Evolutionary conservation across 2,797 vertebrate genomes (phyloP).

Genomic region (Acrossocheilus fasciatus): DNA sequence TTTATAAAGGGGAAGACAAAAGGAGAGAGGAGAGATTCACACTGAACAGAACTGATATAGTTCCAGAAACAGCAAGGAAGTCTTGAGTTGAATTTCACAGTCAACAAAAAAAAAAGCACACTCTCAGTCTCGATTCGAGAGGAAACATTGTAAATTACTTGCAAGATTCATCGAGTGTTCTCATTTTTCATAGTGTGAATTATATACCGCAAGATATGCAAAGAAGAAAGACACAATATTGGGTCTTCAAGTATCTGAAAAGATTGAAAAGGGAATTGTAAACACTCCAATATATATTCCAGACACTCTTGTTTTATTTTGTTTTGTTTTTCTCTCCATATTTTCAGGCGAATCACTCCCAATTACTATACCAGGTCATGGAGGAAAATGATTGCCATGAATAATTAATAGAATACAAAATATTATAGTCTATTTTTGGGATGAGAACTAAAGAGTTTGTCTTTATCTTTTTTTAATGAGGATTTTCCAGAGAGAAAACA

Average conservation of each 20-base stretch:
- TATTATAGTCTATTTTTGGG: neutral
- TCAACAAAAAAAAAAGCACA: constrained; percentile 13
- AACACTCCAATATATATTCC: constrained; percentile 18
- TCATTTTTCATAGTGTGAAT: constrained; percentile 19
- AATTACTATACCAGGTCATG: neutral
- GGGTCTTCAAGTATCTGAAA: constrained; percentile 23
- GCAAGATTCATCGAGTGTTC: neutral
- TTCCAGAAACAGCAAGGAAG: neutral
- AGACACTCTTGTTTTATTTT: neutral
- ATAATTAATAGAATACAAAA: constrained; percentile 10
- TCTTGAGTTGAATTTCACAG: constrained; percentile 17
- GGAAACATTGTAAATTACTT: constrained; percentile 26
- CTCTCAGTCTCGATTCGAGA: neutral
- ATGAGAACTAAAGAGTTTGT: constrained; percentile 4
- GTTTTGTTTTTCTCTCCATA: neutral
- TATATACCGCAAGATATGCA: constrained; percentile 21
- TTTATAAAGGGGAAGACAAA: constrained; percentile 1
- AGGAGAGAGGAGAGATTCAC: neutral
- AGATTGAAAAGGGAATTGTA: constrained; percentile 32
- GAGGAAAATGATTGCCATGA: neutral
- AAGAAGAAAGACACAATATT: neutral
- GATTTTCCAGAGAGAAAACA: neutral
- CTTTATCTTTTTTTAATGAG: constrained; percentile 4
- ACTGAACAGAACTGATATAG: constrained; percentile 1
- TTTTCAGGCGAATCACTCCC: neutral